Evolutionary conservation across 2,113 vertebrate species (phyloP), one percentile per base, ranked within the genome.

Genomic region (Toxotes jaculatrix): DNA sequence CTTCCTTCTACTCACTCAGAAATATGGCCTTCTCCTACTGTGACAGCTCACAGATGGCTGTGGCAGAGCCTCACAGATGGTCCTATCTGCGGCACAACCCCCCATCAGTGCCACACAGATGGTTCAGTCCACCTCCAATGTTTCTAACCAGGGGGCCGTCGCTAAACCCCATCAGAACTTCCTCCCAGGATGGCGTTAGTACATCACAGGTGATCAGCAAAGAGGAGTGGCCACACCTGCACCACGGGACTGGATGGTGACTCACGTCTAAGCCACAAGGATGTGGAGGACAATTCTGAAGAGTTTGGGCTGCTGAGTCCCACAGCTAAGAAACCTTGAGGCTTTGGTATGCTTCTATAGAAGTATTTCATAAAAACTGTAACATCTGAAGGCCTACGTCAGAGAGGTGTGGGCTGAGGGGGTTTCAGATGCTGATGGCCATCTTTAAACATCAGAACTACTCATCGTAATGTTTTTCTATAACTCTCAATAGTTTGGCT

Each of bases 21-120:
- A 86, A 77, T 65, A 89, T 85, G 82, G 88, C 88, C 83, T 65
- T 90, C 77, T 80, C 66, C 83, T 73, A 32, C 85, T 84, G 85
- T 93, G 93, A 92, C 93, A 88, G 93, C 89, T 87, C 92, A 92
- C 93, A 94, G 93, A 93, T 94, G 93, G 93, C 85, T 1, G 84
- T 82, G 88, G 83, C 86, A 86, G 79, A 86, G 87, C 77, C 36
- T 87, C 91, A 77, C 93, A 94, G 93, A 93, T 93, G 91, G 92
- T 87, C 80, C 81, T 75, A 87, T 92, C 87, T 80, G 53, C 64
- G 1, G 71, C 73, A 27, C 81, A 45, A 86, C 88, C 90, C 73
- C 86, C 88, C 66, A 63, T 82, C 82, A 85, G 79, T 31, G 17
- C 84, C 83, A 89, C 93, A 76, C 93, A 94, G 93, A 94, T 92